Base-by-base conservation (phyloP, 2,888 invertebrate species). In the Sphaeridia pumilis region DNA sequence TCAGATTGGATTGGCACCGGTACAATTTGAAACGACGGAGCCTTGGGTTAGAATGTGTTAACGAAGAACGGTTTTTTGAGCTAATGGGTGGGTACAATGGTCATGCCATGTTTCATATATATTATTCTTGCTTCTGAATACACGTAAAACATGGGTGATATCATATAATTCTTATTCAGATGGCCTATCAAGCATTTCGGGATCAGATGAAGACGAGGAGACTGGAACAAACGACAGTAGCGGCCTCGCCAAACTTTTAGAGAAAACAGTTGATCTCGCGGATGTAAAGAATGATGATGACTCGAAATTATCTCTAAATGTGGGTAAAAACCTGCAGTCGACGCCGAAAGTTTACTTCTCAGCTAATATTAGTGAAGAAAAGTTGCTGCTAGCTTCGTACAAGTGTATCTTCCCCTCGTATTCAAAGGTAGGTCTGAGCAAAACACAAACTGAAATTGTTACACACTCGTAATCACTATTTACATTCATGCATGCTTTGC, bases 1-100 rank as follows among this genome's bases (percentile, higher is more conserved):
- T 83, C 67, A 84, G 83, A 67, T 72, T 84, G 34, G 87, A 87
- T 68, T 87, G 86, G 87, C 87, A 88, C 69, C 77, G 84, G 2
- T 84, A 84, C 66, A 88, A 88, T 70, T 71, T 88, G 35, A 85
- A 84, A 66, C 77, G 81, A 59, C 80, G 80, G 58, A 68, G 87
- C 12, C 76, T 76, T 60, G 80, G 80, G 7, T 71, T 72, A 48
- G 67, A 70, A 43, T 69, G 75, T 2, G 69, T 82, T 22, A 72
- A 71, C 7, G 80, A 80, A 66, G 77, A 77, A 43, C 71, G 73
- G 57, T 82, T 82, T 70, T 70, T 70, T 51, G 69, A 72, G 28
- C 70, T 75, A 58, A 73, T 72, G 26, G 74, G 74, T 67, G 69
- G 69, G 62, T n/a, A n/a, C n/a, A n/a, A n/a, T n/a, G n/a, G n/a